These are phyloP conservation scores for Sarcophaga caerulescens DNA, from an alignment of 2,888 invertebrate species.

Conservation along the genomic window DNA sequence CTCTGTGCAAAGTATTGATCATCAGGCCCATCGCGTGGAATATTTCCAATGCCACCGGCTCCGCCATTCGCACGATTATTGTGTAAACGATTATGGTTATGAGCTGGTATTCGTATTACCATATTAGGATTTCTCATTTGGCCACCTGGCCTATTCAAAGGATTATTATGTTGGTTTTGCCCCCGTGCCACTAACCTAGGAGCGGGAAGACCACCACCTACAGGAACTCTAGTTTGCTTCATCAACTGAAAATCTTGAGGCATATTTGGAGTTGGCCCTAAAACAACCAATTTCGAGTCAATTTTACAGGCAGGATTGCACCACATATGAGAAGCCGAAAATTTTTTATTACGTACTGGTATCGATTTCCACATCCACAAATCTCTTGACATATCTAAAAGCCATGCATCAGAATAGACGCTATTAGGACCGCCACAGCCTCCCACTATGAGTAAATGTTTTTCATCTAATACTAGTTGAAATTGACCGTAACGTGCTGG, in stretches of 20 bases:
- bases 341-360: conserved; percentile 88
- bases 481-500: conserved; percentile 95
- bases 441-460: conserved; percentile 90
- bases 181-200: conserved; percentile 66
- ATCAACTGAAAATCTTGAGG: conserved; percentile 81
- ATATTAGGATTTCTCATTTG: conserved; percentile 47
- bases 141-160: conserved; percentile 65
- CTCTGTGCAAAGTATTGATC: conserved; percentile 77
- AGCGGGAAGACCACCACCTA: conserved; percentile 72
- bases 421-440: conserved; percentile 94
- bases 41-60: conserved; percentile 66
- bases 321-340: conserved; percentile 94
- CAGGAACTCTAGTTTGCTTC: conserved; percentile 78
- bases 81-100: conserved; percentile 64
- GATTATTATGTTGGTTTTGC: conserved; percentile 67
- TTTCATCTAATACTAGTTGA: conserved; percentile 90
- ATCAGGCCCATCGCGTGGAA: conserved; percentile 73
- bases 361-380: conserved; percentile 90
- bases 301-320: conserved; percentile 93
- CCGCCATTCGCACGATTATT: conserved; percentile 67
- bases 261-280: conserved; percentile 81
- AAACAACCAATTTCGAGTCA: conserved; percentile 89
- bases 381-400: conserved; percentile 87
- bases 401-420: conserved; percentile 95
- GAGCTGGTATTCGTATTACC: conserved; percentile 56